These are phyloP conservation scores for Indri indri DNA, from an alignment of 2,113 vertebrate species.

Conservation along the genomic window DNA sequence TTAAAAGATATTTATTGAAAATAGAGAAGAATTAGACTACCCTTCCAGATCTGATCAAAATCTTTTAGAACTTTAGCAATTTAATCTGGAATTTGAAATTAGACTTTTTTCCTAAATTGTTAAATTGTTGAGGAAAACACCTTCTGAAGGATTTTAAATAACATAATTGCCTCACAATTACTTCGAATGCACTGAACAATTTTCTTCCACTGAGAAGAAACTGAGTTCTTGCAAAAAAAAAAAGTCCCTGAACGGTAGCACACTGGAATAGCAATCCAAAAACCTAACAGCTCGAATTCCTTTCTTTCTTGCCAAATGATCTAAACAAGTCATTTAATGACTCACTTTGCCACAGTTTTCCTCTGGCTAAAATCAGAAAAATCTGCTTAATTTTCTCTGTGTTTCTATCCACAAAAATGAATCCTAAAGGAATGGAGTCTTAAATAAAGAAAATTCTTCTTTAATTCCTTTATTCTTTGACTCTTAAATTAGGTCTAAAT, in stretches of 20 bases:
- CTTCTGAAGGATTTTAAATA: conserved; percentile 49
- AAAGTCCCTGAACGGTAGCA: neutral
- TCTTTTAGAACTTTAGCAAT: conserved; percentile 8
- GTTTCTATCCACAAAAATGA: neutral
- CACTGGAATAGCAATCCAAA: neutral
- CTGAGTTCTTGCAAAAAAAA: neutral
- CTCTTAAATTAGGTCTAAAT: neutral
- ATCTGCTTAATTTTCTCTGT: neutral
- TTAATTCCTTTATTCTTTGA: neutral
- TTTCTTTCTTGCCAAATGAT: conserved; percentile 1
- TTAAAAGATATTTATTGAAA: neutral
- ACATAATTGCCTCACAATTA: conserved; percentile 43
- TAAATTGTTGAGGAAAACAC: conserved; percentile 45
- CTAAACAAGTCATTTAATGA: neutral
- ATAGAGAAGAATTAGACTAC: neutral
- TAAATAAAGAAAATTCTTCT: neutral
- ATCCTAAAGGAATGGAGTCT: neutral
- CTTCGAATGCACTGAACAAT: conserved; percentile 22
- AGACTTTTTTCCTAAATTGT: neutral
- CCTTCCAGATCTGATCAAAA: neutral
- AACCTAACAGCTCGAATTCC: neutral
- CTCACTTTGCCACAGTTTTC: neutral
- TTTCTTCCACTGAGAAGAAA: conserved; percentile 49
- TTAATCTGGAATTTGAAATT: conserved; percentile 40
- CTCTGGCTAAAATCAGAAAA: neutral